phyloP scores from a whole-genome alignment of 2,113 vertebrate genomes.

The Crotalus helleri region DNA sequence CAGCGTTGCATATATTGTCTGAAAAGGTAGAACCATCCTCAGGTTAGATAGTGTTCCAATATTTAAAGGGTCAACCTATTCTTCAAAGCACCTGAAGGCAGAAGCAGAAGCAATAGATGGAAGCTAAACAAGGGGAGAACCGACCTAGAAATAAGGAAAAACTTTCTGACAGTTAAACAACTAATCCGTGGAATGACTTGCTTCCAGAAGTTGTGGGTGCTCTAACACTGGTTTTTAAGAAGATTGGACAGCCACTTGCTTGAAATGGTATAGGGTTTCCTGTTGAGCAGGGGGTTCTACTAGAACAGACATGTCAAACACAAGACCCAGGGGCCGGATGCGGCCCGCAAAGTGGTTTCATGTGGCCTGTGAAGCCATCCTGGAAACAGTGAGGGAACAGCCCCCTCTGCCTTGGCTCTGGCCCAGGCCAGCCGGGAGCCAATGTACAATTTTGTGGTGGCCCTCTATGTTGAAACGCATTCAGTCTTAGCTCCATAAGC shows the following conservation, averaged over 20 bases:
- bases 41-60: background rate
- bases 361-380: too few relatives aligned
- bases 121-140: background rate
- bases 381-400: too few relatives aligned
- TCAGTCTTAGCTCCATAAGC: too few relatives aligned
- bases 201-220: background rate
- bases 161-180: background rate
- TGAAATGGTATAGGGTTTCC: background rate
- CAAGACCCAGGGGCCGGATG: too few relatives aligned
- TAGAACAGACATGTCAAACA: background rate
- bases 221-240: background rate
- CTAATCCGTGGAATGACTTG: background rate
- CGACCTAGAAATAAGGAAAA: background rate
- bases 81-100: background rate
- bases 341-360: too few relatives aligned
- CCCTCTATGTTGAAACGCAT: too few relatives aligned
- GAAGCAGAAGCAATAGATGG: background rate
- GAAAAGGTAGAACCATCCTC: background rate
- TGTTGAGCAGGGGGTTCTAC: background rate
- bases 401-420: too few relatives aligned
- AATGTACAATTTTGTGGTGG: too few relatives aligned
- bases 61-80: background rate
- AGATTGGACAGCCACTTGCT: background rate
- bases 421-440: too few relatives aligned
- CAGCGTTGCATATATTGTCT: background rate